phyloP scores from a whole-genome alignment of 1,140 invertebrate genomes.

The Potamilus streckersoni region DNA sequence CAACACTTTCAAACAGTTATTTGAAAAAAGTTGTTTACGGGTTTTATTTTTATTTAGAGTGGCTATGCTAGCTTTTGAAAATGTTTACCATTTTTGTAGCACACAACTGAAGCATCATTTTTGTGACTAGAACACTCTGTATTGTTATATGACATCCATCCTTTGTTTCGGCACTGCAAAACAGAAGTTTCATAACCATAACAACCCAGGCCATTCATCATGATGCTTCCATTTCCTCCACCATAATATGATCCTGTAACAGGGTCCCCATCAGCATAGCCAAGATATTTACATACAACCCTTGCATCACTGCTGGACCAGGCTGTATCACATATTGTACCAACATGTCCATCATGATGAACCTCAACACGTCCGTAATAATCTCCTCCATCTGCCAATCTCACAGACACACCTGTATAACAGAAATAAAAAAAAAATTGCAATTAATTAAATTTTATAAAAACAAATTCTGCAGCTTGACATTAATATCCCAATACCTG shows the following conservation, averaged over 20 bases:
- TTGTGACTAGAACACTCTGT: conserved; percentile 39
- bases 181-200: conserved; percentile 45
- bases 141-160: conserved; percentile 40
- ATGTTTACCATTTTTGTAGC: conserved; percentile 50
- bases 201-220: conserved; percentile 50
- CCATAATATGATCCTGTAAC: conserved; percentile 44
- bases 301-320: conserved; percentile 48
- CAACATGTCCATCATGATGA: conserved; percentile 40
- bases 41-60: no score
- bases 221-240: conserved; percentile 42
- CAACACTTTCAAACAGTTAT: no score
- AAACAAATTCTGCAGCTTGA: no score
- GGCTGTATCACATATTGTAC: conserved; percentile 51
- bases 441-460: no score
- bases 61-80: no score
- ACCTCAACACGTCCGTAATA: conserved; percentile 54
- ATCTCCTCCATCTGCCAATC: conserved; percentile 36
- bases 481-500: no score
- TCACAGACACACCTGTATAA: conserved; percentile 26
- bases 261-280: conserved; percentile 42
- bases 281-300: conserved; percentile 46
- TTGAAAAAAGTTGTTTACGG: no score
- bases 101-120: conserved; percentile 50
- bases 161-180: conserved; percentile 45
- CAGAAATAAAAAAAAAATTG: no score